phyloP scores from a whole-genome alignment of 2,888 invertebrate genomes.

The Fragum sueziense region DNA sequence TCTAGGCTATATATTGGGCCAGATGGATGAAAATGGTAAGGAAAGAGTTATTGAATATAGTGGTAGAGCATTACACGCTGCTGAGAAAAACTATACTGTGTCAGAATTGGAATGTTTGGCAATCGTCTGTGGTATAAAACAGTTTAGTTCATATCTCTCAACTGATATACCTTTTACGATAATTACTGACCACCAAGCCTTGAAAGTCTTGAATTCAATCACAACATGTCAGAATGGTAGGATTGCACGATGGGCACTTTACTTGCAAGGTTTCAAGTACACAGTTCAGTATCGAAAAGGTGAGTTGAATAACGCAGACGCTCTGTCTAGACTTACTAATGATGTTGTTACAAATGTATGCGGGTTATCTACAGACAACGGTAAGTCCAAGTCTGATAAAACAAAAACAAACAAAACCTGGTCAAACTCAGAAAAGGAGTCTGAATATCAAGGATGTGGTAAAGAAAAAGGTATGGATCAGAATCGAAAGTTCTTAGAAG shows the following conservation, averaged over 20 bases:
- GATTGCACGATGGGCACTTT: slow-evolving; percentile 48
- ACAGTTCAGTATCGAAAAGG: too few species aligned
- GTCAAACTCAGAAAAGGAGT: background rate
- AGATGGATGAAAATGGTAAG: slow-evolving; percentile 39
- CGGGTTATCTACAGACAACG: background rate
- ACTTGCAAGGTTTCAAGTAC: slow-evolving; percentile 17
- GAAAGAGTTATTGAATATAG: too few species aligned
- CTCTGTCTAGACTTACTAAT: too few species aligned
- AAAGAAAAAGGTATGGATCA: too few species aligned
- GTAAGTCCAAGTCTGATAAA: background rate
- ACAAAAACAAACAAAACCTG: background rate
- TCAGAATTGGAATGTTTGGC: slow-evolving; percentile 60
- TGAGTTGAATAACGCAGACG: too few species aligned
- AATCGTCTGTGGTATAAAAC: too few species aligned
- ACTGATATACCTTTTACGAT: too few species aligned
- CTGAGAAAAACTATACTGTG: slow-evolving; percentile 7
- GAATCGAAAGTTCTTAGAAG: slow-evolving; percentile 31
- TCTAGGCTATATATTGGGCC: slow-evolving; percentile 56
- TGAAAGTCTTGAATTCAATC: too few species aligned
- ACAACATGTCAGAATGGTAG: slow-evolving; percentile 41
- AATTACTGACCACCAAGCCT: slow-evolving; percentile 58
- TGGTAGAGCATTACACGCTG: too few species aligned
- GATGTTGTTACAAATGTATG: background rate
- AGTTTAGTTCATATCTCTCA: too few species aligned
- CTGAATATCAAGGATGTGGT: background rate